Percentiles rank a stretch among this genome's conserved stretches.
Evolutionary conservation across 2,113 vertebrate genomes (phyloP).

Genomic region (Phasianus colchicus): DNA sequence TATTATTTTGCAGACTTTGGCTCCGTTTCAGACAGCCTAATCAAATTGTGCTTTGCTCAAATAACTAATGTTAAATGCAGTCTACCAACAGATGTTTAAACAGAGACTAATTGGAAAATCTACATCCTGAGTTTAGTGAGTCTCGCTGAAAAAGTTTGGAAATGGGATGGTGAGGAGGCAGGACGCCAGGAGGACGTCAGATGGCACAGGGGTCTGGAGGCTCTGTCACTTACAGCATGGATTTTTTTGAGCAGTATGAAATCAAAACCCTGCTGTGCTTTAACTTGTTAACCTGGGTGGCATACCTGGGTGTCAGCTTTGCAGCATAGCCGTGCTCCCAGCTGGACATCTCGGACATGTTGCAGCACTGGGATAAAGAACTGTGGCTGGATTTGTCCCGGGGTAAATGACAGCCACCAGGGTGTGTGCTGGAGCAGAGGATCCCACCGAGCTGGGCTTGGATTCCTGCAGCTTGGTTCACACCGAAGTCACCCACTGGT

Average conservation of each 20-base stretch:
- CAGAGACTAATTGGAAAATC: constrained; percentile 83
- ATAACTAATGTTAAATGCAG: constrained; percentile 82
- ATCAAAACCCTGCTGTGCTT: not conserved
- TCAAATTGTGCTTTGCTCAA: constrained; percentile 82
- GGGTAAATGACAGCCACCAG: not conserved
- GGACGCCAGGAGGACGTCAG: constrained; percentile 17
- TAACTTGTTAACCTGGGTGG: not conserved
- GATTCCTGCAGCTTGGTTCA: not conserved
- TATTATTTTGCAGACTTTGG: constrained; percentile 87
- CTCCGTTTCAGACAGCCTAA: constrained; percentile 83
- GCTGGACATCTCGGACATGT: not conserved
- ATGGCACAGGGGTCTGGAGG: not conserved
- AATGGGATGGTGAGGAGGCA: constrained; percentile 25
- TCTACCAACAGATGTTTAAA: constrained; percentile 84
- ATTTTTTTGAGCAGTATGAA: not conserved
- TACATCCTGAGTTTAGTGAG: constrained; percentile 79
- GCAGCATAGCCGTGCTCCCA: fast-evolving
- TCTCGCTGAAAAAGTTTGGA: constrained; percentile 65
- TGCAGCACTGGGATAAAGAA: not conserved
- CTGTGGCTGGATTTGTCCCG: not conserved
- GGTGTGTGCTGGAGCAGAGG: fast-evolving
- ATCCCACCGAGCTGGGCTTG: not conserved
- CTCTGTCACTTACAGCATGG: not conserved
- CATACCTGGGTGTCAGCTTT: not conserved
- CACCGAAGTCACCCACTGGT: not conserved